These are phyloP conservation scores for Gymnocypris eckloni DNA, from an alignment of 2,797 vertebrate genomes.

Conservation along the genomic window DNA sequence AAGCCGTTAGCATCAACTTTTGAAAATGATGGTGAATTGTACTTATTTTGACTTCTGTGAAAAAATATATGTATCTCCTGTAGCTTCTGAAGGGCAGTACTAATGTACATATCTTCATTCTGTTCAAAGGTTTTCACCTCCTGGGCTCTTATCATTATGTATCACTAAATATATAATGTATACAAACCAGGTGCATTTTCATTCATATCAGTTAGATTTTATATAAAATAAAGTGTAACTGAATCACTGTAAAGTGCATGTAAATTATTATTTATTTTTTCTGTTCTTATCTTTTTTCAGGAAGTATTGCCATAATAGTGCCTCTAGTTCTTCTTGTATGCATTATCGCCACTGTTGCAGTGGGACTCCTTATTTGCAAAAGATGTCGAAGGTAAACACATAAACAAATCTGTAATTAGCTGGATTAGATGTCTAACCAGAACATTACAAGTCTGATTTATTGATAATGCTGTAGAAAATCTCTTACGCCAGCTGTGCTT, in stretches of 20 bases:
- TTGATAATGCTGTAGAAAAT: background rate
- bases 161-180: background rate
- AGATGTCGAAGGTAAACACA: constrained; percentile 80
- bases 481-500: background rate
- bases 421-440: constrained; percentile 7
- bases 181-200: background rate
- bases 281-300: constrained; percentile 64
- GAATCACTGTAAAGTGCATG: background rate
- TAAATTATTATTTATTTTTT: background rate
- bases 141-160: background rate
- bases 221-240: background rate
- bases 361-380: constrained; percentile 86
- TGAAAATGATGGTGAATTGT: background rate
- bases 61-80: background rate
- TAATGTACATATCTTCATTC: background rate
- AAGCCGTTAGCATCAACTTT: background rate
- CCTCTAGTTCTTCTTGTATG: constrained; percentile 86
- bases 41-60: background rate
- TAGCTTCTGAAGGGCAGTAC: background rate
- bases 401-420: background rate
- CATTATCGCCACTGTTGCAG: constrained; percentile 83
- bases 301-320: constrained; percentile 89
- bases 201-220: background rate
- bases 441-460: constrained; percentile 2
- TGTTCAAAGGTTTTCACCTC: background rate